Evolutionary conservation across 2,797 vertebrate genomes (phyloP).

Genomic region (Sebastes diaconus): DNA sequence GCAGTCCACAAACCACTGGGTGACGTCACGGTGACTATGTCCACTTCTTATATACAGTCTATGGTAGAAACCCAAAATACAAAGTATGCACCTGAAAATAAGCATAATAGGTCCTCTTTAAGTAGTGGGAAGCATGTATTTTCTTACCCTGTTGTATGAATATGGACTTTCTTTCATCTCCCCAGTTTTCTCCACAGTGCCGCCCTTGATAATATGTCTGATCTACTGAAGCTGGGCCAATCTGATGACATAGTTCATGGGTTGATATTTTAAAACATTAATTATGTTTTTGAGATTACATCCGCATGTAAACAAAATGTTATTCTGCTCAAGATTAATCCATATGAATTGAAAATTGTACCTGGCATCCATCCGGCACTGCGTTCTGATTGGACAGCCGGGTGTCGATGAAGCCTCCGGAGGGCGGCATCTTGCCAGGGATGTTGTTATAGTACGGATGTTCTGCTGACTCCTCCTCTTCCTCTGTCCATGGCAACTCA

Average conservation of each 20-base stretch:
- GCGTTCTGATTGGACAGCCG: constrained; percentile 84
- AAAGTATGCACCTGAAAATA: too few species aligned
- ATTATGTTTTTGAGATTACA: not conserved
- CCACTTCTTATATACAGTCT: too few species aligned
- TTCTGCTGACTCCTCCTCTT: constrained; percentile 87
- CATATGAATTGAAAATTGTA: constrained; percentile 48
- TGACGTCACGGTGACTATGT: too few species aligned
- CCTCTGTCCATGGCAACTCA: constrained; percentile 90
- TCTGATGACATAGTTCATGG: constrained; percentile 73
- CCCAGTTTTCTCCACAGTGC: constrained; percentile 85
- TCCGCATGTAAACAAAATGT: not conserved
- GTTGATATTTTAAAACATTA: not conserved
- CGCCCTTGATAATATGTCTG: constrained; percentile 95
- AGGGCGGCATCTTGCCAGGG: constrained; percentile 92
- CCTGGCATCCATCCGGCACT: constrained; percentile 83
- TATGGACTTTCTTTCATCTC: constrained; percentile 84
- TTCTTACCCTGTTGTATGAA: constrained; percentile 87
- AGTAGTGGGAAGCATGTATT: not conserved
- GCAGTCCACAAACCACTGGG: too few species aligned
- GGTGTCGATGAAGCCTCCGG: constrained; percentile 89
- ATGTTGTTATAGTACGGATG: constrained; percentile 96
- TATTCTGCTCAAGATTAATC: not conserved
- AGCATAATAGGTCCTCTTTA: too few species aligned
- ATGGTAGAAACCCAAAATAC: too few species aligned
- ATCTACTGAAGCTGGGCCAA: constrained; percentile 82